These are phyloP conservation scores for Oryzias curvinotus DNA, from an alignment of 2,113 vertebrate species.

Conservation along the genomic window DNA sequence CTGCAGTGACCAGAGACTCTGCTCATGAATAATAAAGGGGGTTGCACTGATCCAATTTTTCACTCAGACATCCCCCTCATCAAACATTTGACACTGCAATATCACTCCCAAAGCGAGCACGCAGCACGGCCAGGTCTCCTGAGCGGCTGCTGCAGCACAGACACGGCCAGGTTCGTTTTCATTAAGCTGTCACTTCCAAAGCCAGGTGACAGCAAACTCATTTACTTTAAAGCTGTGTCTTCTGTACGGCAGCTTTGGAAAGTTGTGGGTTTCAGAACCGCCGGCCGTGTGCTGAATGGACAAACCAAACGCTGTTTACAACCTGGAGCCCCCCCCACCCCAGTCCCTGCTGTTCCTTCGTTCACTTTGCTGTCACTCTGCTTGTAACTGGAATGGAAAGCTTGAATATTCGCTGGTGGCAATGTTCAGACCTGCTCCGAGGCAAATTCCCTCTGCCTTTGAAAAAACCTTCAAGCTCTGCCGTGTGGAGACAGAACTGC, in stretches of 20 bases:
- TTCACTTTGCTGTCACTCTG: too few relatives aligned
- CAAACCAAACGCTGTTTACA: background rate
- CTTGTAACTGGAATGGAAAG: too few relatives aligned
- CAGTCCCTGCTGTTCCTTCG: too few relatives aligned
- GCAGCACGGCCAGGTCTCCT: background rate
- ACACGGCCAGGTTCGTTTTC: slow-evolving; percentile 31
- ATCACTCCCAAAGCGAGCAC: slow-evolving; percentile 26
- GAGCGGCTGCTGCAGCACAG: slow-evolving; percentile 1
- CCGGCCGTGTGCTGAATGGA: slow-evolving; percentile 3
- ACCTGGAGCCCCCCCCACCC: background rate
- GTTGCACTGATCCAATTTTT: slow-evolving; percentile 49
- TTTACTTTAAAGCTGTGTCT: slow-evolving; percentile 31
- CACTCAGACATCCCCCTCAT: slow-evolving; percentile 45
- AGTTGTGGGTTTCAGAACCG: slow-evolving; percentile 1
- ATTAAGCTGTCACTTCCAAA: slow-evolving; percentile 36
- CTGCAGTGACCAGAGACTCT: slow-evolving; percentile 52
- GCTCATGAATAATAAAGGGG: slow-evolving; percentile 68
- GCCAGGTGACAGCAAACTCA: slow-evolving; percentile 34
- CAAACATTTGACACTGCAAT: slow-evolving; percentile 44
- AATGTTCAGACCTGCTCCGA: too few relatives aligned
- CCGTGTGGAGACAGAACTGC: too few relatives aligned
- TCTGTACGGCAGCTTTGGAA: slow-evolving; percentile 23
- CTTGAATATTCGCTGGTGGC: too few relatives aligned
- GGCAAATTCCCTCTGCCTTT: too few relatives aligned
- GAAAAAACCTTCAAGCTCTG: too few relatives aligned